Evolutionary conservation across 2,888 invertebrate species (phyloP).

Genomic region (Ernsta delagoae): DNA sequence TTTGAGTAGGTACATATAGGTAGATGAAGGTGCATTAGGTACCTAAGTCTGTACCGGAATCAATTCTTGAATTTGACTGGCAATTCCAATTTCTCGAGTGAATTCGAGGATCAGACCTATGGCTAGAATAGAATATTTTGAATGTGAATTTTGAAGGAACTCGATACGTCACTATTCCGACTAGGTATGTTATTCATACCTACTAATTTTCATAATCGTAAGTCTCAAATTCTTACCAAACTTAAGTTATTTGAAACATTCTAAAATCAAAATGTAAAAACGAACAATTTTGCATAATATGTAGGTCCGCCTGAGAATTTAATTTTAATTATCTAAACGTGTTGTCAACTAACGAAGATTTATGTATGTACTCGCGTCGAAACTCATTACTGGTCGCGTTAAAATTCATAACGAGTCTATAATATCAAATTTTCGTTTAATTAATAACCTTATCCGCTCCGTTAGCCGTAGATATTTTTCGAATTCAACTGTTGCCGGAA

Average conservation of each 20-base stretch:
- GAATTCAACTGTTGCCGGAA: conserved; percentile 30
- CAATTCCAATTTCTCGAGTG: too few species aligned
- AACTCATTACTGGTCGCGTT: conserved; percentile 70
- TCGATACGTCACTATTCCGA: too few species aligned
- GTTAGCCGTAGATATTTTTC: conserved; percentile 15
- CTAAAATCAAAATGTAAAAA: not conserved
- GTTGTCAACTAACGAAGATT: conserved; percentile 72
- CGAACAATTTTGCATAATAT: not conserved
- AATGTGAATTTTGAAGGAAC: too few species aligned
- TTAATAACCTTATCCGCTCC: conserved; percentile 64
- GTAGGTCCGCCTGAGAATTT: not conserved
- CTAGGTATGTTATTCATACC: too few species aligned
- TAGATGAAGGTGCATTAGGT: too few species aligned
- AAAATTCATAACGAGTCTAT: conserved; percentile 76
- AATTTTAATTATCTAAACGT: conserved; percentile 48
- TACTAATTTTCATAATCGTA: too few species aligned
- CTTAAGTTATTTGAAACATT: not conserved
- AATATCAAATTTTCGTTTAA: conserved; percentile 71
- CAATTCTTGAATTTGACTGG: too few species aligned
- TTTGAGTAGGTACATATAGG: too few species aligned
- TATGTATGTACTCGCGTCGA: conserved; percentile 66
- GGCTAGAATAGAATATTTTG: too few species aligned
- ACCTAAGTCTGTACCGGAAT: too few species aligned
- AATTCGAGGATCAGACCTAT: too few species aligned
- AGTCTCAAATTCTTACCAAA: not conserved